phyloP scores from a whole-genome alignment of 2,888 invertebrate genomes.

The Galerucella nymphaeae region DNA sequence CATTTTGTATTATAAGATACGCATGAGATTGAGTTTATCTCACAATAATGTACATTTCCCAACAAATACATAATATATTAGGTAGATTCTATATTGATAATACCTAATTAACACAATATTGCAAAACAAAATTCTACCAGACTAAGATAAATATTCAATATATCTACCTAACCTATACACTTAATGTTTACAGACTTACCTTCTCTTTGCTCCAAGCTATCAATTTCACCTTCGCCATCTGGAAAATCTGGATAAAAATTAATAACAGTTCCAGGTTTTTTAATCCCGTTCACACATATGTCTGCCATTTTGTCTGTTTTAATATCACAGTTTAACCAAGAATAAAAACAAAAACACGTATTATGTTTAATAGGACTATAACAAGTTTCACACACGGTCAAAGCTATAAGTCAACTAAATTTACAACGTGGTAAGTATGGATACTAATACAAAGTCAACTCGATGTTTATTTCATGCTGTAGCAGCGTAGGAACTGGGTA shows the following conservation, averaged over 20 bases:
- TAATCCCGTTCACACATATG: constrained; percentile 52
- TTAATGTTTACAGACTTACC: constrained; percentile 35
- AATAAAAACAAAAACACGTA: constrained; percentile 33
- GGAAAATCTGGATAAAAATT: constrained; percentile 55
- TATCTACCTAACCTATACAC: constrained; percentile 23
- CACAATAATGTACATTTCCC: no score
- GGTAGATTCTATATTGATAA: no score
- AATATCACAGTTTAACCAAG: constrained; percentile 1
- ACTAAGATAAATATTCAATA: not conserved
- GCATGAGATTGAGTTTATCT: no score
- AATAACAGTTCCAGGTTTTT: constrained; percentile 51
- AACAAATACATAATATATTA: no score
- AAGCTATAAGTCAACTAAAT: constrained; percentile 25
- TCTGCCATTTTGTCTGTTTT: constrained; percentile 48
- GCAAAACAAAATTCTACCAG: no score
- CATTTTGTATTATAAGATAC: no score
- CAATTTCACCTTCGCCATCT: constrained; percentile 52
- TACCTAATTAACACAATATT: no score
- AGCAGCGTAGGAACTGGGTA: constrained; percentile 20
- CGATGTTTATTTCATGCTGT: constrained; percentile 25
- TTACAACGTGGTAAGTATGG: constrained; percentile 2
- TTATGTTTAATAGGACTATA: not conserved
- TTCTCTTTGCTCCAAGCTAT: constrained; percentile 53
- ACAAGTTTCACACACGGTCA: constrained; percentile 21
- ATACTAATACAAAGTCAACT: constrained; percentile 5